These are phyloP conservation scores for Amblyopsis hoosieri DNA, from an alignment of 2,797 vertebrate genomes.

Conservation along the genomic window DNA sequence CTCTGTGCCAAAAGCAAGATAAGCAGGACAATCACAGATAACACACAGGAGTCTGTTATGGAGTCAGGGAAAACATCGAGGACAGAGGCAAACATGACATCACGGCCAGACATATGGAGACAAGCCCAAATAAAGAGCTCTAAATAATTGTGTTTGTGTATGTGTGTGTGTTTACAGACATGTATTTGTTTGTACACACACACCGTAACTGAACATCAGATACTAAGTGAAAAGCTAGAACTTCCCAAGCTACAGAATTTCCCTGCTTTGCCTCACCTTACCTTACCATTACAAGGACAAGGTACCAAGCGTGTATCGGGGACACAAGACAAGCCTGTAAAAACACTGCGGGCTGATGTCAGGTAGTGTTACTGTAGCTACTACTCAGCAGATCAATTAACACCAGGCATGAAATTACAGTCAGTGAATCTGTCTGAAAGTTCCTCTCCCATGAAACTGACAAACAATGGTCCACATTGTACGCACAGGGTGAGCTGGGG, in stretches of 20 bases:
- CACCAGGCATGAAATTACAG: conserved; percentile 63
- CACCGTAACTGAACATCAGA: background rate
- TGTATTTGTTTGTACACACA: background rate
- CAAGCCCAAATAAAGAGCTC: background rate
- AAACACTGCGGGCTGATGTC: conserved; percentile 40
- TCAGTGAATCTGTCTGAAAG: conserved; percentile 43
- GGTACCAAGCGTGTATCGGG: conserved; percentile 12
- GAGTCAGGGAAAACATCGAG: conserved; percentile 18
- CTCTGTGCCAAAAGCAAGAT: conserved; percentile 11
- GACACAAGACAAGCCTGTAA: conserved; percentile 10
- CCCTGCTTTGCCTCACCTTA: background rate
- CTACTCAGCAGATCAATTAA: conserved; percentile 45
- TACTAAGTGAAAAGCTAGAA: background rate
- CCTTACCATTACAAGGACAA: conserved; percentile 11
- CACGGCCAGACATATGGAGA: background rate
- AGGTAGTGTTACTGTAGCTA: conserved; percentile 38
- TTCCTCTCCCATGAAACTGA: conserved; percentile 62
- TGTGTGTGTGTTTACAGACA: background rate
- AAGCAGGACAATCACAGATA: conserved; percentile 1
- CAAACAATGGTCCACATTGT: conserved; percentile 62
- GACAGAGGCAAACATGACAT: background rate
- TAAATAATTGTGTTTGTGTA: background rate
- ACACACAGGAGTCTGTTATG: background rate
- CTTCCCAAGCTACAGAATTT: background rate
- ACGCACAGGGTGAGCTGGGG: conserved; percentile 21